Percentiles rank a stretch among this genome's conserved stretches.
Conservation (phyloP, 1,140 invertebrate species). For the Bradynema listronoti region DNA sequence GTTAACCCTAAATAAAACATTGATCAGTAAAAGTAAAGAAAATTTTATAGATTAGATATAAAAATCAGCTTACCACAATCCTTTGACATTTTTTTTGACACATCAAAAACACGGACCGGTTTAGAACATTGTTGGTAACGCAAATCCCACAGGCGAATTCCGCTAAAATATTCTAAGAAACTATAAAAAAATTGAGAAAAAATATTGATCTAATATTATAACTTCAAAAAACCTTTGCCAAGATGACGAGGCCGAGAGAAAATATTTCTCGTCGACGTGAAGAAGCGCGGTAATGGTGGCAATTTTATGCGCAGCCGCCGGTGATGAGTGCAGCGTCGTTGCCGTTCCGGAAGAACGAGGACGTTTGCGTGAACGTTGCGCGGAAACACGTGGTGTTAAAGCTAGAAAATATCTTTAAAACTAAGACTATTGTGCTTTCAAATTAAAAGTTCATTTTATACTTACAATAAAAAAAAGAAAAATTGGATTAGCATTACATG, state of each 20-base stretch:
- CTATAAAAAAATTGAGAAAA: slow-evolving; percentile 1
- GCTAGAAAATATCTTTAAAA: background rate
- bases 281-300: background rate
- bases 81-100: slow-evolving; percentile 18
- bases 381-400: background rate
- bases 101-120: slow-evolving; percentile 11
- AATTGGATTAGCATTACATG: too few relatives aligned
- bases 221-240: slow-evolving; percentile 23
- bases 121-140: slow-evolving; percentile 17
- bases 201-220: too few relatives aligned
- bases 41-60: slow-evolving; percentile 1
- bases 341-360: slow-evolving; percentile 1
- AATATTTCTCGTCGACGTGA: slow-evolving; percentile 23
- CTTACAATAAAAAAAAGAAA: too few relatives aligned
- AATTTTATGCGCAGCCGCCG: slow-evolving; percentile 15
- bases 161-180: slow-evolving; percentile 14
- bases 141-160: slow-evolving; percentile 32
- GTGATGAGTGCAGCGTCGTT: slow-evolving; percentile 9
- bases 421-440: background rate
- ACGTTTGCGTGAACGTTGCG: background rate
- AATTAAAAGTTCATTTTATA: too few relatives aligned
- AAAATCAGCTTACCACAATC: slow-evolving; percentile 9
- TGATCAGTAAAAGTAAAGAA: background rate
- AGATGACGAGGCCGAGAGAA: slow-evolving; percentile 24
- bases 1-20: slow-evolving; percentile 19